Conservation (phyloP, 2,113 vertebrate species). For the Hippocampus barbouri region DNA sequence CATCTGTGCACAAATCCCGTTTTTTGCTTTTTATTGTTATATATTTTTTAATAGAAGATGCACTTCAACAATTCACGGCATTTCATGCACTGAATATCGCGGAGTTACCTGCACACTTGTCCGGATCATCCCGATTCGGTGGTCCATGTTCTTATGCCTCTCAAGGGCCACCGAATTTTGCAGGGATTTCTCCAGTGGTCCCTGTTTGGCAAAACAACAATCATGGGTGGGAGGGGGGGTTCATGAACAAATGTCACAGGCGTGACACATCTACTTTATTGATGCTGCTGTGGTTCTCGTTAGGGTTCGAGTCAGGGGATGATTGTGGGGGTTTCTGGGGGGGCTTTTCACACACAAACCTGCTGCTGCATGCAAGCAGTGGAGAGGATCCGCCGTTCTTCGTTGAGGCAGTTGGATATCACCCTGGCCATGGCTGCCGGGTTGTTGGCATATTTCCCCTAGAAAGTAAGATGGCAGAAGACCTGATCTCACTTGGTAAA, state of each 20-base stretch:
- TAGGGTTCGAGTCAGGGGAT: neutral
- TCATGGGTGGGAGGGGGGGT: too few species aligned
- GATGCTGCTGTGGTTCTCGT: too few species aligned
- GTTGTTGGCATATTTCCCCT: conserved; percentile 87
- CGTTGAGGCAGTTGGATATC: conserved; percentile 88
- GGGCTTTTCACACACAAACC: conserved; percentile 70
- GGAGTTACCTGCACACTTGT: conserved; percentile 83
- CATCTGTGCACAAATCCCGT: conserved; percentile 65
- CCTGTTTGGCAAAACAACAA: conserved; percentile 63
- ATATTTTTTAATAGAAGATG: neutral
- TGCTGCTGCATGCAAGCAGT: conserved; percentile 88
- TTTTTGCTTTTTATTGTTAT: neutral
- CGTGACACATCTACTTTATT: too few species aligned
- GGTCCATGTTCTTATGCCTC: conserved; percentile 86
- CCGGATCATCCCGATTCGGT: conserved; percentile 83
- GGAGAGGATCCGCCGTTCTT: conserved; percentile 88
- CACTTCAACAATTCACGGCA: neutral
- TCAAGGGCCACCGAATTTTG: conserved; percentile 84
- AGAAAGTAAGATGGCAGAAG: conserved; percentile 10
- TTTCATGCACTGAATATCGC: neutral
- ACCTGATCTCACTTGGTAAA: neutral
- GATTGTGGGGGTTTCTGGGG: conserved; percentile 14
- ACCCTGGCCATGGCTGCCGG: conserved; percentile 84
- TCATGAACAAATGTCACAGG: too few species aligned
- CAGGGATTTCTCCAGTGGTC: conserved; percentile 86